These are phyloP conservation scores for Yponomeuta evonymella DNA, from an alignment of 2,888 invertebrate species.

Conservation along the genomic window DNA sequence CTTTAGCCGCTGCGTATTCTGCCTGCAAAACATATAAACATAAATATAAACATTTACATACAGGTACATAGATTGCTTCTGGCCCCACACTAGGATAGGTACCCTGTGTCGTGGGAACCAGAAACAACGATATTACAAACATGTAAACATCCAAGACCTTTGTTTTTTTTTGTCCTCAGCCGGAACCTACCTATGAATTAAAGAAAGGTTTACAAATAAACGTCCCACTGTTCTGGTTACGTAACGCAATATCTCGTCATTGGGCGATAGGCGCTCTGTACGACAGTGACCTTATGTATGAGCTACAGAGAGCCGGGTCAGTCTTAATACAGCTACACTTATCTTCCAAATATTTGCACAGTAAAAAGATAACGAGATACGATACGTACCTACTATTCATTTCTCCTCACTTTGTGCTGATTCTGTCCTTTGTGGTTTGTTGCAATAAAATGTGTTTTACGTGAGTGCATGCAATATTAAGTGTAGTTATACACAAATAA, in stretches of 20 bases:
- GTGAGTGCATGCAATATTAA: too few species aligned
- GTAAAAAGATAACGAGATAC: background rate
- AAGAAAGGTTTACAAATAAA: too few species aligned
- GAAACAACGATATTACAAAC: too few species aligned
- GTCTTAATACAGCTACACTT: background rate
- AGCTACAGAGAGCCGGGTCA: background rate
- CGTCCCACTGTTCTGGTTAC: background rate
- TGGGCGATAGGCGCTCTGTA: background rate
- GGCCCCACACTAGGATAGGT: too few species aligned
- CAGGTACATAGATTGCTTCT: too few species aligned
- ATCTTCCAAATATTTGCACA: background rate
- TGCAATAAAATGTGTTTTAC: background rate
- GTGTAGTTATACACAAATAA: too few species aligned
- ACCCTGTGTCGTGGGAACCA: too few species aligned
- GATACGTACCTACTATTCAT: background rate
- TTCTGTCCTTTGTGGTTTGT: background rate
- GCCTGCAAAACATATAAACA: slow-evolving; percentile 54
- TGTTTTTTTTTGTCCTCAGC: too few species aligned
- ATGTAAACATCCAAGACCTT: too few species aligned
- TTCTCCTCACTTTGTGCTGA: background rate
- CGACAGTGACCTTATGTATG: background rate
- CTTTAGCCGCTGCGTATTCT: slow-evolving; percentile 76
- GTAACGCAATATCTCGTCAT: background rate
- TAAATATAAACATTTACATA: too few species aligned
- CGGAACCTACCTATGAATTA: too few species aligned